Conservation (phyloP, 2,888 invertebrate species). For the Bugulina stolonifera region DNA sequence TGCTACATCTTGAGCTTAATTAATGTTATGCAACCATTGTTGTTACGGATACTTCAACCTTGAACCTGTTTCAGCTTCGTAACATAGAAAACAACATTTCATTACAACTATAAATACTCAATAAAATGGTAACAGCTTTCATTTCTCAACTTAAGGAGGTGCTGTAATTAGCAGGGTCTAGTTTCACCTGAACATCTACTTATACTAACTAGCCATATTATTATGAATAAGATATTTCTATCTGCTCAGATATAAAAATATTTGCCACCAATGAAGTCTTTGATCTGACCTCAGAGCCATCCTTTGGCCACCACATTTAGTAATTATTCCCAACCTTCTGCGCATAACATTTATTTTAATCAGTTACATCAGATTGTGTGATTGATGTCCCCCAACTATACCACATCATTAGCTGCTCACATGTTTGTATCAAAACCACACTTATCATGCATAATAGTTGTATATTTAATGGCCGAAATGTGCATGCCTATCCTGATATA, state of each 20-base stretch:
- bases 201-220: no score
- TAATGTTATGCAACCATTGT: background rate
- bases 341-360: background rate
- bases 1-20: background rate
- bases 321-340: background rate
- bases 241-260: no score
- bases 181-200: no score
- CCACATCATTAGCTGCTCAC: background rate
- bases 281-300: background rate
- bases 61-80: background rate
- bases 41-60: background rate
- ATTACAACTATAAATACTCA: no score
- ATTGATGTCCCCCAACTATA: background rate
- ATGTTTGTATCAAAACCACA: background rate
- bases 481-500: no score
- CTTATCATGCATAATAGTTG: no score
- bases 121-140: no score
- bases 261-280: no score
- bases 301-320: background rate
- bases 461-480: no score
- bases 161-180: no score
- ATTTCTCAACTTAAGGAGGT: no score
- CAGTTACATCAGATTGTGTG: background rate
- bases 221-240: no score
- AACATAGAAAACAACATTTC: background rate